A percentile compares a stretch with the other conserved stretches of the same genome.
These are phyloP conservation scores for Muntiacus muntjak DNA, from an alignment of 2,113 vertebrate genomes.

Conservation along the genomic window DNA sequence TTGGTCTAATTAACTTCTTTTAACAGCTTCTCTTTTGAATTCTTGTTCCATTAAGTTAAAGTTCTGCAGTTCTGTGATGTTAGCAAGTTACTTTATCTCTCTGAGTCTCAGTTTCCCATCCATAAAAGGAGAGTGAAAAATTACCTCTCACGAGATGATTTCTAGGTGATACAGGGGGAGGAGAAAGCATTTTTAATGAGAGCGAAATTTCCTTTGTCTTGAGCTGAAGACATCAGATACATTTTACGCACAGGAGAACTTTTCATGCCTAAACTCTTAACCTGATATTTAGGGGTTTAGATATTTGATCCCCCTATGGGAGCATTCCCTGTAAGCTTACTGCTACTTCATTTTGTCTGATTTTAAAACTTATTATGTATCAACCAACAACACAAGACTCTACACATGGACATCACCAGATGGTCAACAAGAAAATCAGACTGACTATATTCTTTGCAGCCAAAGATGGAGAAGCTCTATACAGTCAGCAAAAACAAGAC, in stretches of 20 bases:
- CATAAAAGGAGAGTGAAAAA: slow-evolving; percentile 3
- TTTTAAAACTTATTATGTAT: slow-evolving; percentile 13
- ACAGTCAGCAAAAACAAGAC: too few relatives aligned
- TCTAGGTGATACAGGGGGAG: neutral
- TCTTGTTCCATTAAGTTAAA: neutral
- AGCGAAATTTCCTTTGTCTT: neutral
- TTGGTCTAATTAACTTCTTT: neutral
- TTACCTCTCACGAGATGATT: neutral
- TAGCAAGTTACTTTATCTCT: neutral
- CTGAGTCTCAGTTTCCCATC: neutral
- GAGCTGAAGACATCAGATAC: neutral
- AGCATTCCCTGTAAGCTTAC: neutral
- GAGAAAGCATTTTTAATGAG: neutral
- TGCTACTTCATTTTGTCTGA: neutral
- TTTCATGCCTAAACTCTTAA: neutral
- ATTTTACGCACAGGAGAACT: neutral
- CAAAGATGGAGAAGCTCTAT: too few relatives aligned
- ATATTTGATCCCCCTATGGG: neutral
- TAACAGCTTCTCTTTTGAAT: neutral
- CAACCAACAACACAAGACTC: too few relatives aligned
- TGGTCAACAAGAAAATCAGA: too few relatives aligned
- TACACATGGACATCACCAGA: too few relatives aligned
- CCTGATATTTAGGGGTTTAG: neutral
- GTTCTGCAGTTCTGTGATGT: neutral
- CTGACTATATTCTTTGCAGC: too few relatives aligned